A percentile compares a stretch with the other conserved stretches of the same genome.
Conservation (phyloP, 2,113 vertebrate genomes). For the Sceloporus undulatus region DNA sequence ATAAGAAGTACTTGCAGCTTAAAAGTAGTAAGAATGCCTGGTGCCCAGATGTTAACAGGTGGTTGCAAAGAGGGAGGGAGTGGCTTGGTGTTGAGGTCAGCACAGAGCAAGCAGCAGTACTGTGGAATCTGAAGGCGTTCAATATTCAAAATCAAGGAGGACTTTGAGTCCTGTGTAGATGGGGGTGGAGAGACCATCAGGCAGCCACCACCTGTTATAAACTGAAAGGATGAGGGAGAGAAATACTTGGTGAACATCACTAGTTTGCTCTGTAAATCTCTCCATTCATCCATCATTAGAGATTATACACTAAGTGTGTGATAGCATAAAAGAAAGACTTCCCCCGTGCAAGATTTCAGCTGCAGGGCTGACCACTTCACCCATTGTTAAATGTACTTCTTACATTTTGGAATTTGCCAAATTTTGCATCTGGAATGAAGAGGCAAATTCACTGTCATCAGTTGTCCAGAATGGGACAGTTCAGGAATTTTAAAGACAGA, state of each 20-base stretch:
- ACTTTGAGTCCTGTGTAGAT: not conserved
- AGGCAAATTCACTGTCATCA: not conserved
- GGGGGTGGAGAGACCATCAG: not conserved
- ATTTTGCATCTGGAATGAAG: not conserved
- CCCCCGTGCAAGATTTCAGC: no score
- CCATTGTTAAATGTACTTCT: not conserved
- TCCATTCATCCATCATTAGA: not conserved
- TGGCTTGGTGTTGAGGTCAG: no score
- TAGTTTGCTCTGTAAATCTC: not conserved
- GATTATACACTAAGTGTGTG: no score
- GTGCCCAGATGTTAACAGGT: no score
- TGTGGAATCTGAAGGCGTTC: not conserved
- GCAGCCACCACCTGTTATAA: not conserved
- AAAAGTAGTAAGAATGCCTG: no score
- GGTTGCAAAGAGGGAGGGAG: no score
- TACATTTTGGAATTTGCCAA: not conserved
- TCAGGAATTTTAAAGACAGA: not conserved
- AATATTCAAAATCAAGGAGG: no score
- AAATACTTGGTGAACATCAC: not conserved
- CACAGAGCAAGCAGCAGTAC: not conserved
- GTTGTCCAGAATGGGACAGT: not conserved
- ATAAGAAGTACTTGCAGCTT: no score
- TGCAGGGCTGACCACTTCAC: no score
- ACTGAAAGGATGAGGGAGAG: not conserved
- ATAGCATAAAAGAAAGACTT: no score